These are phyloP conservation scores for Copidosoma floridanum DNA, from an alignment of 1,140 invertebrate genomes.

Conservation along the genomic window DNA sequence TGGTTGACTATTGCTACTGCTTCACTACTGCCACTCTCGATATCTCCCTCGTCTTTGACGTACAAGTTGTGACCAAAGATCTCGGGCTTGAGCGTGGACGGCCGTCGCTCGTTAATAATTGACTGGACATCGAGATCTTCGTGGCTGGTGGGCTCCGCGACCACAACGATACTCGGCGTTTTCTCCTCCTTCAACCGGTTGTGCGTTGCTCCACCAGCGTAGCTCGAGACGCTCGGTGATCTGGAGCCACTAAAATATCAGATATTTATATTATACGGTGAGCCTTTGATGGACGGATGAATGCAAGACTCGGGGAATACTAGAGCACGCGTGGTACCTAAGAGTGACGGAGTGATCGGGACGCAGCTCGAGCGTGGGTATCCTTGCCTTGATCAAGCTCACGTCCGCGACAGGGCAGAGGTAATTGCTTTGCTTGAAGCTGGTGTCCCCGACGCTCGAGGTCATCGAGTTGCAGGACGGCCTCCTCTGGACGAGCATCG, in stretches of 20 bases:
- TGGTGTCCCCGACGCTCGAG: slow-evolving; percentile 1
- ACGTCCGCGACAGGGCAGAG: slow-evolving; percentile 34
- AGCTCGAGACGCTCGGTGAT: slow-evolving; percentile 19
- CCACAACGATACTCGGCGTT: too few relatives aligned
- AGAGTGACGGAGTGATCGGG: background rate
- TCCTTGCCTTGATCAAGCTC: slow-evolving; percentile 40
- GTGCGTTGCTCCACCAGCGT: background rate
- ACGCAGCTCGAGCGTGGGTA: slow-evolving; percentile 21
- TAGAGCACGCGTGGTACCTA: background rate
- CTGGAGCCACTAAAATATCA: slow-evolving; percentile 15
- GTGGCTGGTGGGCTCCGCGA: background rate
- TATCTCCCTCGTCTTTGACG: slow-evolving; percentile 31
- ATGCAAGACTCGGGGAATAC: too few relatives aligned
- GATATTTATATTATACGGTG: too few relatives aligned
- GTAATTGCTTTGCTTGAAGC: slow-evolving; percentile 6
- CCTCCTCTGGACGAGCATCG: slow-evolving; percentile 1
- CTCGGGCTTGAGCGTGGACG: slow-evolving; percentile 40
- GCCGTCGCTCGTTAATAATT: slow-evolving; percentile 51
- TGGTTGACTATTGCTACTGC: slow-evolving; percentile 25
- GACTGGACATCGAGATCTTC: slow-evolving; percentile 52
- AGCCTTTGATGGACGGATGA: too few relatives aligned
- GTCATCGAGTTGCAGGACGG: slow-evolving; percentile 5
- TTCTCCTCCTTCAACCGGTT: slow-evolving; percentile 16
- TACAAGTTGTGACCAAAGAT: slow-evolving; percentile 33
- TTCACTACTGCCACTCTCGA: slow-evolving; percentile 7